These are phyloP conservation scores for Bombus superbus DNA, from an alignment of 1,140 invertebrate genomes.

Conservation along the genomic window DNA sequence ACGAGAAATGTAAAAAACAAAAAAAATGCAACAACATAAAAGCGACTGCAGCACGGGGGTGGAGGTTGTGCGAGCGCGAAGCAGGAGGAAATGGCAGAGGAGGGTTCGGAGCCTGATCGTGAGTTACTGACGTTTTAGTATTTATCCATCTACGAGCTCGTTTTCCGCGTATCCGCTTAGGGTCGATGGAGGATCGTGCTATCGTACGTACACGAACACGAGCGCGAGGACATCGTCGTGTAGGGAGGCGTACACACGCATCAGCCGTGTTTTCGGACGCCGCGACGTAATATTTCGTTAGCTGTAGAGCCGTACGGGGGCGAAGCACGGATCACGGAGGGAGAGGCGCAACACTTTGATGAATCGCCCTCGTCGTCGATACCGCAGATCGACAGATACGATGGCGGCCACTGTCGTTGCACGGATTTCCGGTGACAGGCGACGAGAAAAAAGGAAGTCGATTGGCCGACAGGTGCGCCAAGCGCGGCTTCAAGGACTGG, in stretches of 20 bases:
- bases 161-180: constrained; percentile 75
- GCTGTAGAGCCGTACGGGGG: constrained; percentile 48
- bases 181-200: constrained; percentile 61
- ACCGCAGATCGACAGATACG: constrained; percentile 79
- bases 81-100: constrained; percentile 69
- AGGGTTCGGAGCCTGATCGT: constrained; percentile 76
- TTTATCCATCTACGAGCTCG: constrained; percentile 78
- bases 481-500: constrained; percentile 60
- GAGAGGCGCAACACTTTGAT: constrained; percentile 72
- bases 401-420: constrained; percentile 69
- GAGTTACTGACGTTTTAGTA: constrained; percentile 81
- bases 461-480: constrained; percentile 64
- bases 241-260: constrained; percentile 13
- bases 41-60: neutral
- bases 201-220: constrained; percentile 47
- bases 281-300: constrained; percentile 76
- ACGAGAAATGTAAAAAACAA: neutral
- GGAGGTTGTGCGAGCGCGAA: constrained; percentile 47
- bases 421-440: constrained; percentile 65
- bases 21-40: constrained; percentile 49
- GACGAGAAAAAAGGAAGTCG: constrained; percentile 67
- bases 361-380: constrained; percentile 76
- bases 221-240: constrained; percentile 27
- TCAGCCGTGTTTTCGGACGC: constrained; percentile 45
- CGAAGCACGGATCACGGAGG: constrained; percentile 40